Percentiles rank a stretch among this genome's conserved stretches.
Evolutionary conservation across 2,113 vertebrate species (phyloP).

Genomic region (Leptodactylus fuscus): DNA sequence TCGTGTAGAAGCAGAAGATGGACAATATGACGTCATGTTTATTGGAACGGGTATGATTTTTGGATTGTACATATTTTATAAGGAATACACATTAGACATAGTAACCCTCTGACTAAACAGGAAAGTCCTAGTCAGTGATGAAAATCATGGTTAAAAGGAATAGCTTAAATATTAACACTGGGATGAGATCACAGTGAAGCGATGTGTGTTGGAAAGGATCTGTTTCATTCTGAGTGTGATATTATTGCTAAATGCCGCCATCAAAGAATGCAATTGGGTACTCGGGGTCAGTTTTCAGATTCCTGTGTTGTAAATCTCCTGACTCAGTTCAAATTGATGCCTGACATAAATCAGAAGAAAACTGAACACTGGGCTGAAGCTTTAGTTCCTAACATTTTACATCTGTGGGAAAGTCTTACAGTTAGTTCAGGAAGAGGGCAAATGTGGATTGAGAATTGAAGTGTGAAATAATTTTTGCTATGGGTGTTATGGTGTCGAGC

Average conservation of each 20-base stretch:
- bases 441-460: constrained; percentile 65
- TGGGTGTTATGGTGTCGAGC: constrained; percentile 60
- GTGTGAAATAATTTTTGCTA: constrained; percentile 63
- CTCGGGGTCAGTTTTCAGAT: constrained; percentile 70
- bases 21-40: constrained; percentile 98
- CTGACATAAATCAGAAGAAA: constrained; percentile 72
- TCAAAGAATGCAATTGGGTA: constrained; percentile 63
- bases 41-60: constrained; percentile 89
- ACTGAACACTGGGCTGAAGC: constrained; percentile 63
- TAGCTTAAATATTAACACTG: constrained; percentile 56
- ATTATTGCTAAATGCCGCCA: constrained; percentile 64
- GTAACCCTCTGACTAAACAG: constrained; percentile 10
- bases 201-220: constrained; percentile 56
- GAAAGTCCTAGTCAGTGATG: neutral
- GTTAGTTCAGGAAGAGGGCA: constrained; percentile 61
- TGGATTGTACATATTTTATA: neutral
- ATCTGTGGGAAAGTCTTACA: constrained; percentile 60
- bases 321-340: constrained; percentile 69
- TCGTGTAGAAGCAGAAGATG: constrained; percentile 95
- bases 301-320: constrained; percentile 71
- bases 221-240: constrained; percentile 61
- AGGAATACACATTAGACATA: neutral
- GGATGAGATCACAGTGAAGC: constrained; percentile 52
- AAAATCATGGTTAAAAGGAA: constrained; percentile 53
- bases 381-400: constrained; percentile 66